Evolutionary conservation across 2,797 vertebrate genomes (phyloP).

Genomic region (Lates japonicus): DNA sequence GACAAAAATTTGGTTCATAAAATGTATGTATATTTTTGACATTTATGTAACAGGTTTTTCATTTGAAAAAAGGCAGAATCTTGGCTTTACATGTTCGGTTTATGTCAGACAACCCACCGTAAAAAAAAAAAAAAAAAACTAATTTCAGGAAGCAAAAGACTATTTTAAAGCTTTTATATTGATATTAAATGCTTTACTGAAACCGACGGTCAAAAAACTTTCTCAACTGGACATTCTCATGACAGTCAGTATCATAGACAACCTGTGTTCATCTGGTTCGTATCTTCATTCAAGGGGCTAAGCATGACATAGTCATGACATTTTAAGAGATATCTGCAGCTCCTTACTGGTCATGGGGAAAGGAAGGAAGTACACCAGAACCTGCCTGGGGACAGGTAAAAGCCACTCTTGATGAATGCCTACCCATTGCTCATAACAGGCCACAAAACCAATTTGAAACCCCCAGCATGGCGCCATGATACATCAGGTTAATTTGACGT

Average conservation of each 20-base stretch:
- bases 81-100: background rate
- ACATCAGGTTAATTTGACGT: slow-evolving; percentile 85
- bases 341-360: background rate
- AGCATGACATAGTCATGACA: background rate
- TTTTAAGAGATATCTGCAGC: slow-evolving; percentile 17
- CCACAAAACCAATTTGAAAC: slow-evolving; percentile 80
- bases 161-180: background rate
- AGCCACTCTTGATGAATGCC: slow-evolving; percentile 63
- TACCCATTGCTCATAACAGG: slow-evolving; percentile 71
- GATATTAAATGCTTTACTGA: background rate
- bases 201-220: background rate
- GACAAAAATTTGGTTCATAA: background rate
- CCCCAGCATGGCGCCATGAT: slow-evolving; percentile 72
- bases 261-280: background rate
- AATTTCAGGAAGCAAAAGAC: background rate
- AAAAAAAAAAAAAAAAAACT: background rate
- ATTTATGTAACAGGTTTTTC: background rate
- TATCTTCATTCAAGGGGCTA: background rate
- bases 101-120: background rate
- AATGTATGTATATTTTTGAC: background rate
- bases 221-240: background rate
- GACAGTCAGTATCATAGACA: background rate
- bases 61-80: background rate
- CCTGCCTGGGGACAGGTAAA: slow-evolving; percentile 53
- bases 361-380: slow-evolving; percentile 25